A percentile compares a stretch with the other conserved stretches of the same genome.
Conservation (phyloP, 2,797 vertebrate genomes). For the Florisuga fusca region DNA sequence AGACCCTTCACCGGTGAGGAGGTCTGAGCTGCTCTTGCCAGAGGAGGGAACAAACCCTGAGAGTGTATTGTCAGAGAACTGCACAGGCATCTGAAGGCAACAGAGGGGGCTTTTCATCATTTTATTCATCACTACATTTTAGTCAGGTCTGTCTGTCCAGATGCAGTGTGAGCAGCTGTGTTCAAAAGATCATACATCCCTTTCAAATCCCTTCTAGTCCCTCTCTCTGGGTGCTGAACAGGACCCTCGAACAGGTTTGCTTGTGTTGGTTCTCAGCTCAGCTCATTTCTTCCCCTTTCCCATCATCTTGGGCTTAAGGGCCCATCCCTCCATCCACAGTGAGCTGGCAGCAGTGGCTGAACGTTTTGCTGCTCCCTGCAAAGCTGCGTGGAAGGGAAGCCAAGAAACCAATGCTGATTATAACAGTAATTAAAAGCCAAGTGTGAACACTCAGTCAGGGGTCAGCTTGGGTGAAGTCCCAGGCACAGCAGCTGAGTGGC, state of each 20-base stretch:
- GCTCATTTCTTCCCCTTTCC: neutral
- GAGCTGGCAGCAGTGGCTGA: neutral
- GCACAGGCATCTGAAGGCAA: neutral
- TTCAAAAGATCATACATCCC: neutral
- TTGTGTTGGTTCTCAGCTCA: accelerated
- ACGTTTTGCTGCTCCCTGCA: neutral
- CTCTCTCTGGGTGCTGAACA: neutral
- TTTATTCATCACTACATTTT: neutral
- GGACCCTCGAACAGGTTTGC: neutral
- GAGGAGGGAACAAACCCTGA: neutral
- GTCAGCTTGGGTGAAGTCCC: neutral
- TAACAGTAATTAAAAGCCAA: slow-evolving; percentile 35
- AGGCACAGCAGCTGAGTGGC: neutral
- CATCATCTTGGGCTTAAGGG: neutral
- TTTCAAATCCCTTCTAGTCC: neutral
- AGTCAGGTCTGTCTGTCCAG: neutral
- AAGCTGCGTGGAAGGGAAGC: neutral
- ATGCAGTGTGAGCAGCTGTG: neutral
- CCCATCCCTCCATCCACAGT: neutral
- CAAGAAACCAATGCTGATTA: slow-evolving; percentile 16
- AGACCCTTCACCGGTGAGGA: neutral
- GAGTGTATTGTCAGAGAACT: accelerated
- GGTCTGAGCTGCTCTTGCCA: neutral
- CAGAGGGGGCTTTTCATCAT: neutral
- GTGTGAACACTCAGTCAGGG: neutral